Percentiles rank a stretch among this genome's conserved stretches.
Conservation (phyloP, 2,888 invertebrate genomes). For the Ectemnius lituratus region DNA sequence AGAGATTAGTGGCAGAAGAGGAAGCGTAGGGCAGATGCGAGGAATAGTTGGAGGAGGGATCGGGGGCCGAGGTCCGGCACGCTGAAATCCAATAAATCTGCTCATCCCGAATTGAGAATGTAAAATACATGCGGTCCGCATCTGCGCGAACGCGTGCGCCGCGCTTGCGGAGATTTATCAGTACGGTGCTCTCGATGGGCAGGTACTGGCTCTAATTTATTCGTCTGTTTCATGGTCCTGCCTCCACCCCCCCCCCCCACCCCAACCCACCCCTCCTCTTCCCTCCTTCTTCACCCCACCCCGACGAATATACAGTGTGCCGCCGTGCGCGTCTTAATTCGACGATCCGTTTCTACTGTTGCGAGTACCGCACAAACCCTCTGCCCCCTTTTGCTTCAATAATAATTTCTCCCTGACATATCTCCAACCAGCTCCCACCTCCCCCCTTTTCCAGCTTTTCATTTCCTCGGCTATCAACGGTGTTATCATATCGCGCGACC, state of each 20-base stretch:
- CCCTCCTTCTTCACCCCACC: no score
- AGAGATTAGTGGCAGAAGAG: not conserved
- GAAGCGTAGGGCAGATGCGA: constrained; percentile 23
- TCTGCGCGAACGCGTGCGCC: constrained; percentile 62
- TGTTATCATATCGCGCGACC: not conserved
- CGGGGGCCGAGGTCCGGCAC: constrained; percentile 39
- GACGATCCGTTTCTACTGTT: constrained; percentile 49
- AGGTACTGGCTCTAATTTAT: constrained; percentile 68
- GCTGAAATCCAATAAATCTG: constrained; percentile 71
- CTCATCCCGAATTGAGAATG: constrained; percentile 75
- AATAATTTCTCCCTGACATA: constrained; percentile 34
- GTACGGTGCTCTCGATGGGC: constrained; percentile 68
- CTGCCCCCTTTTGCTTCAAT: constrained; percentile 39
- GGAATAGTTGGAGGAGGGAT: constrained; percentile 13
- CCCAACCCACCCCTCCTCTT: constrained; percentile 16
- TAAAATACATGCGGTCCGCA: constrained; percentile 71
- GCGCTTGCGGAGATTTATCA: constrained; percentile 68
- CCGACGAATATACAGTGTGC: constrained; percentile 22
- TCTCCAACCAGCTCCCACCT: not conserved
- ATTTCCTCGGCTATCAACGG: not conserved
- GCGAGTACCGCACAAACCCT: constrained; percentile 21
- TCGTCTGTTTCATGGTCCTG: constrained; percentile 62
- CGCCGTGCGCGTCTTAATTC: constrained; percentile 64
- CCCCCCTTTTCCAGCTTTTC: constrained; percentile 6
- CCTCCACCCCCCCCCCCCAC: not conserved